phyloP scores from a whole-genome alignment of 2,113 vertebrate genomes.

The Urocynchramus pylzowi region DNA sequence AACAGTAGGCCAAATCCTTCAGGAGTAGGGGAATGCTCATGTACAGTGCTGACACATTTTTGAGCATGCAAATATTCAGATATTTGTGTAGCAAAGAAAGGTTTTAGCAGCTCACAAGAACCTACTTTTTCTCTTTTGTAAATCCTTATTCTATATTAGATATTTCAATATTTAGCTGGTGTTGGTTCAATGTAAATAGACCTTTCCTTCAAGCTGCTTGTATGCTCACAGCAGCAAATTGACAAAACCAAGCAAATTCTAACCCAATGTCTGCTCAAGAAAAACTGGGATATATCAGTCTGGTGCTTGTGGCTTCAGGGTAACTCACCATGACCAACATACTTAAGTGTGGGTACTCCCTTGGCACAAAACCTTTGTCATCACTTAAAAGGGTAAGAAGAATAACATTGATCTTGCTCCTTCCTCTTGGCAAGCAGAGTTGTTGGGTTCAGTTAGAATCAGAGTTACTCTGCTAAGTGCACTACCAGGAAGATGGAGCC shows the following conservation, averaged over 20 bases:
- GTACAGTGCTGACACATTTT: not conserved
- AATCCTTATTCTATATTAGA: not conserved
- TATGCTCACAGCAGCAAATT: not conserved
- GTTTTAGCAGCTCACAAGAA: not conserved
- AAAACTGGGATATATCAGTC: not conserved
- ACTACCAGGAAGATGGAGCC: not conserved
- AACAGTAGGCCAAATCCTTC: accelerated
- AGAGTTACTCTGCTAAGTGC: not conserved
- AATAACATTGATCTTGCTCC: not conserved
- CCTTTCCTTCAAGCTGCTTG: not conserved
- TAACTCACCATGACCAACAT: conserved; percentile 4
- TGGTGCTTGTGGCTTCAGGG: not conserved
- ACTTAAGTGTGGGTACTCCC: not conserved
- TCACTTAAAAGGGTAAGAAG: not conserved
- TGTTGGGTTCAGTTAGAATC: not conserved
- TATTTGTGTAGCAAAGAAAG: not conserved
- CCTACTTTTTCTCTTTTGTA: not conserved
- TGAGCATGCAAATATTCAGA: not conserved
- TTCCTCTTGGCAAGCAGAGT: not conserved
- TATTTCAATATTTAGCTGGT: not conserved
- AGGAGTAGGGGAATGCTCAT: not conserved
- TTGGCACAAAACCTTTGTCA: not conserved
- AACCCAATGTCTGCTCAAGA: not conserved
- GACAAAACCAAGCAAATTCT: not conserved
- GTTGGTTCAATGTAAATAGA: not conserved